Evolutionary conservation across 1,140 invertebrate species (phyloP), one percentile per base, ranked within the genome.

Genomic region (Epicauta chinensis): DNA sequence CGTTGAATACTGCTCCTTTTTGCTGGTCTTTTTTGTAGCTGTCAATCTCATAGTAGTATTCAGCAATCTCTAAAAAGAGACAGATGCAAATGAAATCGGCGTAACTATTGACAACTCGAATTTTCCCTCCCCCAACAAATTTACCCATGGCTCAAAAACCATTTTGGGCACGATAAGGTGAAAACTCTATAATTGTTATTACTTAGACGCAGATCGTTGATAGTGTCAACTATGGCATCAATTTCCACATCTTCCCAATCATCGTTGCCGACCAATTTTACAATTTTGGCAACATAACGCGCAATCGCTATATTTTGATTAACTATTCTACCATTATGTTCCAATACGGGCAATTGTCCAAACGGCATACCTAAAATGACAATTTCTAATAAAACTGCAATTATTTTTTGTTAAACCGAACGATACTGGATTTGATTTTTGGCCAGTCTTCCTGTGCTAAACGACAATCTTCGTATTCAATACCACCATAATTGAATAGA

Each of bases 311-410:
- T 66, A 50, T 81, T 82, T 67, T 90, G 86, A 62, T 77, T 72
- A 3, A 84, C 66, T 44, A 71, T 64, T 59, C 82, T 80, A 7
- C 81, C 86, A 61, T 89, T 82, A 9, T 84, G 71, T 64, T 85
- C 82, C 42, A 90, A 66, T 3, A 87, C 72, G 0, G 87, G 87
- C 35, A 88, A 67, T 68, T 86, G 80, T 9, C 84, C 85, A 69
- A 82, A 87, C 15, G 85, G 86, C 69, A 77, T 80, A 15, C 68
- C 84, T 85, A 31, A 48, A 16, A 44, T 16, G 12, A 2, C 12
- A 10, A 2, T 31, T 32, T 31, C 2, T 6, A 45, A 45, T 32
- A 37, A 12, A 23, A 42, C 40, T 41, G 17, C 2, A 5, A 3
- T 13, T 36, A 37, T 11, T 47, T 44, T 16, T 23, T 49, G 15